Evolutionary conservation across 2,797 vertebrate species (phyloP).

Genomic region (Molossus molossus): DNA sequence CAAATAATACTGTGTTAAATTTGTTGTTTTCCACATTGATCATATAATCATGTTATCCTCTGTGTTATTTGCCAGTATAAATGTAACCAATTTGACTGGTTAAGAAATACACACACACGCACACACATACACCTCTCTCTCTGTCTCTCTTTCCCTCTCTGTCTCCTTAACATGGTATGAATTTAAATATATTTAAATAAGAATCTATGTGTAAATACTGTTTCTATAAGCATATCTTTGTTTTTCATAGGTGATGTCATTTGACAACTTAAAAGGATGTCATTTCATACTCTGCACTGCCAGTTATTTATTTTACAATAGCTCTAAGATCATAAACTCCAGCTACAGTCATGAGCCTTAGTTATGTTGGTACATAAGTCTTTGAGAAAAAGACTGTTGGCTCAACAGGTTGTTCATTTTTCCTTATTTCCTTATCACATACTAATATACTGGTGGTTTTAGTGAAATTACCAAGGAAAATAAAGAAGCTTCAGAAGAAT

Average conservation of each 20-base stretch:
- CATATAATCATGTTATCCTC: background rate
- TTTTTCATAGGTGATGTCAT: background rate
- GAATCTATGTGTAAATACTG: background rate
- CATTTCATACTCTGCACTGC: background rate
- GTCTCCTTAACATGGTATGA: background rate
- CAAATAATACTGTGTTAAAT: background rate
- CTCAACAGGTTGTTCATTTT: background rate
- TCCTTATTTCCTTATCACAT: background rate
- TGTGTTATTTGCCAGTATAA: background rate
- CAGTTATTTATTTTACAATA: background rate
- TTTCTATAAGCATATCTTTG: background rate
- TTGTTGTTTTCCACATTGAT: background rate
- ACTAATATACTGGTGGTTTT: background rate
- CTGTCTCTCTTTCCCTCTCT: background rate
- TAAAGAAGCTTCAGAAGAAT: background rate
- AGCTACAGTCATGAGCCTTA: background rate
- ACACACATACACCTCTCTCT: background rate
- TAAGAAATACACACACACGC: background rate
- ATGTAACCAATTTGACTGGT: background rate
- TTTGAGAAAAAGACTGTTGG: slow-evolving; percentile 5
- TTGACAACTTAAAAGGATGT: background rate
- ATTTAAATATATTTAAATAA: background rate
- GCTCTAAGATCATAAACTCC: background rate
- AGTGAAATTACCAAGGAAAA: background rate
- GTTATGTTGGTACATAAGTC: background rate